phyloP scores from a whole-genome alignment of 2,113 vertebrate species.

The Pachypanchax playfairii region DNA sequence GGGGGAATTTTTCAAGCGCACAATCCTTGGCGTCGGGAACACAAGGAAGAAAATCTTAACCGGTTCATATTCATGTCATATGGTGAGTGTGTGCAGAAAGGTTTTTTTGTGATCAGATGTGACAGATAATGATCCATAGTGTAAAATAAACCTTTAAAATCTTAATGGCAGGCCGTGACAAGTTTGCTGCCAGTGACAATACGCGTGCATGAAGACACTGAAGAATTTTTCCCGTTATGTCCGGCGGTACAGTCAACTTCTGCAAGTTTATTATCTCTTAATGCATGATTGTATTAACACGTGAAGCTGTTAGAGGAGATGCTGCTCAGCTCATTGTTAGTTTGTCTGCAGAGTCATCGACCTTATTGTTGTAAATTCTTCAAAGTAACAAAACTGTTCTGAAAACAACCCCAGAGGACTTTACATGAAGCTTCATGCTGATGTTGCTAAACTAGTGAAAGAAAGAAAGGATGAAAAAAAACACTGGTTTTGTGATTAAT shows the following conservation, averaged over 20 bases:
- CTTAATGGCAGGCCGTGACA: slow-evolving; percentile 44
- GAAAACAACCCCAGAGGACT: not conserved
- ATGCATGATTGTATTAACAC: not conserved
- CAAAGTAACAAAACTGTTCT: too few species aligned
- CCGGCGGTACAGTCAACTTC: slow-evolving; percentile 54
- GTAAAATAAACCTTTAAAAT: not conserved
- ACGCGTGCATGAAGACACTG: slow-evolving; percentile 15
- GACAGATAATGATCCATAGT: not conserved
- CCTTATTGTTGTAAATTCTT: too few species aligned
- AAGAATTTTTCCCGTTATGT: not conserved
- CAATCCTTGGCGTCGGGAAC: slow-evolving; percentile 45
- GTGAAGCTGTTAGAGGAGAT: not conserved
- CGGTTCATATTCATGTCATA: slow-evolving; percentile 40
- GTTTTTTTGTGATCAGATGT: slow-evolving; percentile 17
- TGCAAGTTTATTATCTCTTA: slow-evolving; percentile 35
- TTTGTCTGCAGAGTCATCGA: too few species aligned
- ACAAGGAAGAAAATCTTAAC: slow-evolving; percentile 25
- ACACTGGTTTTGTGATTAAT: not conserved
- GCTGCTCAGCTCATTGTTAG: too few species aligned
- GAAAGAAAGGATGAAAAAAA: too few species aligned
- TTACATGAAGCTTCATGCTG: not conserved
- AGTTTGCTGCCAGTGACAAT: slow-evolving; percentile 54
- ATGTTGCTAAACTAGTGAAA: not conserved
- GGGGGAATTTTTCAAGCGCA: slow-evolving; percentile 56
- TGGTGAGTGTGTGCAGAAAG: slow-evolving; percentile 66